Base-by-base conservation (phyloP, 2,113 vertebrate species). In the Gopherus flavomarginatus region DNA sequence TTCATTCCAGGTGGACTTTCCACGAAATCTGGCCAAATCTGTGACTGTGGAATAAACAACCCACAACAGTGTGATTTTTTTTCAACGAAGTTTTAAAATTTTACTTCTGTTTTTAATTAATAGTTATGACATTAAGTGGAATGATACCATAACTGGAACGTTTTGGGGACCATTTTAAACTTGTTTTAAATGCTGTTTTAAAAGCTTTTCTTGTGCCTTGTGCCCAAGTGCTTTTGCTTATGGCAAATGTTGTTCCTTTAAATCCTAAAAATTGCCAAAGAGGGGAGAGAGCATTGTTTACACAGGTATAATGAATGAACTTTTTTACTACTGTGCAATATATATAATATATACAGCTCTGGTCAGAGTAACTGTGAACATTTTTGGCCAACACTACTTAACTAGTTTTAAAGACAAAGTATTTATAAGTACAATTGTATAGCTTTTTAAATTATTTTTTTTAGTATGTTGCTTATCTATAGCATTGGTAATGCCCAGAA, bases 1-100 rank as follows among this genome's bases (percentile, higher is more conserved):
- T 92, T 96, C 59, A 2, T 97, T 98, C 87, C 92, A 99, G 99
- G 99, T 99, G 95, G 99, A 99, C 98, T 99, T 98, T 93, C 99
- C 99, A 97, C 98, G 99, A 98, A 99, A 99, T 96, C 97, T 99
- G 98, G 99, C 99, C 98, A 99, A 99, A 97, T 99, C 99, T 96
- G 99, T 99, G 90, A 99, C 99, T 0, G 99, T 99, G 97, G 99
- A 99, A 96, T 99, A 98, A 98, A 93, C 81, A 94, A 90, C 52
- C 27, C 79, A 42, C 83, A 56, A 24, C 44, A 87, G 89, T 52
- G 95, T 94, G 84, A 81, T 22, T 24, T 89, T 92, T 95, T 89
- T 86, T 50, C 93, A 89, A 56, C 81, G 88, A 59, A 89, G 44
- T 83, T 89, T 93, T 93, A 31, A 78, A 87, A 53, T 93, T 95